Percentiles rank a stretch among this genome's conserved stretches.
Conservation (phyloP, 1,140 invertebrate genomes). For the Anastatus disparis region DNA sequence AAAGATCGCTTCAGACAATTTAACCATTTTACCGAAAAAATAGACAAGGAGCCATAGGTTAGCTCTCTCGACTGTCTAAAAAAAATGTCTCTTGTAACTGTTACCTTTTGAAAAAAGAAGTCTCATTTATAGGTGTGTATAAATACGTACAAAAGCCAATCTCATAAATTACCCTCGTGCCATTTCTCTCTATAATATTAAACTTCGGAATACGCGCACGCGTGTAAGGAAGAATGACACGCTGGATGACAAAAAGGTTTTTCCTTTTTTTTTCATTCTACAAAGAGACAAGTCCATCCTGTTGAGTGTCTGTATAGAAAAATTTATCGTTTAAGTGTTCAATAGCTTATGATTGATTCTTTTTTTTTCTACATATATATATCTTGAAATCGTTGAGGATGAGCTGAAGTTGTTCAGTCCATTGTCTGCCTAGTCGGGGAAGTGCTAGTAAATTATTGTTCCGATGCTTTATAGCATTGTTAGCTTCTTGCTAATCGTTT, state of each 20-base stretch:
- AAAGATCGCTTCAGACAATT: conserved; percentile 38
- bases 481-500: conserved; percentile 23
- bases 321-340: conserved; percentile 13
- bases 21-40: conserved; percentile 52
- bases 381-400: conserved; percentile 34
- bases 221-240: conserved; percentile 32
- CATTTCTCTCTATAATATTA: conserved; percentile 33
- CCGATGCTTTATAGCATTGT: conserved; percentile 4
- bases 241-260: conserved; percentile 34
- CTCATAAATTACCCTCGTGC: conserved; percentile 56
- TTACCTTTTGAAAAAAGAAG: conserved; percentile 33
- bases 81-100: too few species aligned
- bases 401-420: too few species aligned
- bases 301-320: too few species aligned
- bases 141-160: conserved; percentile 42
- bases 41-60: conserved; percentile 43
- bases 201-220: not conserved
- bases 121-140: not conserved
- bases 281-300: conserved; percentile 39
- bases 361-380: not conserved
- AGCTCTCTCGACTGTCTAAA: too few species aligned
- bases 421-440: too few species aligned
- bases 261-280: conserved; percentile 17
- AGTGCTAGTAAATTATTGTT: conserved; percentile 5
- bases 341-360: conserved; percentile 37